Percentiles rank a stretch among this genome's conserved stretches.
phyloP scores from a whole-genome alignment of 37 sponge, comb jelly and placozoan species.

The Spongilla lacustris region DNA sequence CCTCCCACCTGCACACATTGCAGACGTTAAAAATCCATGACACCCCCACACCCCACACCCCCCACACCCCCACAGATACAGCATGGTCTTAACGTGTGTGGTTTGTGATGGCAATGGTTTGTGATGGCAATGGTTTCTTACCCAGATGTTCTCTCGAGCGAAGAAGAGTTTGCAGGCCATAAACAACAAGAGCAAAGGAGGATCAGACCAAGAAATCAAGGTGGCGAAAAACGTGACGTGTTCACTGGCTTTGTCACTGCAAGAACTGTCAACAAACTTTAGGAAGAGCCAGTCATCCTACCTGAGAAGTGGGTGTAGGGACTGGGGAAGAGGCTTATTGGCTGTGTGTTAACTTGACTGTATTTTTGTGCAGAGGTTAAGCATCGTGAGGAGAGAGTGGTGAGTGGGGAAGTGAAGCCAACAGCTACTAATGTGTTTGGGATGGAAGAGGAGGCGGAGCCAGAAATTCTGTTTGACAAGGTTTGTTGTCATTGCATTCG shows the following conservation, averaged over 20 bases:
- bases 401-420: constrained; percentile 35
- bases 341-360: background rate
- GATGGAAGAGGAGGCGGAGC: constrained; percentile 69
- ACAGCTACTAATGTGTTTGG: constrained; percentile 8
- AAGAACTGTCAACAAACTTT: constrained; percentile 86
- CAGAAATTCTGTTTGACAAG: constrained; percentile 67
- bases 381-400: constrained; percentile 55
- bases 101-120: background rate
- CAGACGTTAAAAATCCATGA: too few relatives aligned
- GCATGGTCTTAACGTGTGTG: background rate
- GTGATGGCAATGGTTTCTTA: background rate
- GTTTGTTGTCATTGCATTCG: constrained; percentile 6
- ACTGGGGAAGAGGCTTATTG: background rate
- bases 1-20: too few relatives aligned
- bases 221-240: constrained; percentile 90
- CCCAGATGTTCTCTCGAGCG: constrained; percentile 86
- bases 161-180: constrained; percentile 74
- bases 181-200: constrained; percentile 56
- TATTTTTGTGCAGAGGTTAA: constrained; percentile 46
- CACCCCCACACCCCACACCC: too few relatives aligned
- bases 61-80: too few relatives aligned
- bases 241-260: constrained; percentile 79
- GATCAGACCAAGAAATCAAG: constrained; percentile 73
- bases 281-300: constrained; percentile 83
- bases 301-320: constrained; percentile 71